Conservation (phyloP, 1,140 invertebrate species). For the Drosophila miranda region DNA sequence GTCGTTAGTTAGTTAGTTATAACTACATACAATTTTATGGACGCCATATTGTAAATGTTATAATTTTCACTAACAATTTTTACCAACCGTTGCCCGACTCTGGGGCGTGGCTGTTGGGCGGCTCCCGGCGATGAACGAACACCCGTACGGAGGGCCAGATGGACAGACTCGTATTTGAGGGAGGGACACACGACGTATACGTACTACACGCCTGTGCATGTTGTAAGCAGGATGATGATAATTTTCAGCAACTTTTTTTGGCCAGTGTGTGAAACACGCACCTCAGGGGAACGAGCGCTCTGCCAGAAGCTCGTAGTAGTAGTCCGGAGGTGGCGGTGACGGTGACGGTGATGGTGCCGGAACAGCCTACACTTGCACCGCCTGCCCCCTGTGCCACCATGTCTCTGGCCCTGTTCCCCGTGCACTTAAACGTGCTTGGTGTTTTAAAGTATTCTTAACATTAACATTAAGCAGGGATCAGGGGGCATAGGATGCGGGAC, state of each 20-base stretch:
- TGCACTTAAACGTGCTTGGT: slow-evolving; percentile 74
- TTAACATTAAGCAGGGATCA: slow-evolving; percentile 20
- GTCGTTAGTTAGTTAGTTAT: slow-evolving; percentile 79
- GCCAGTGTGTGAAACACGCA: slow-evolving; percentile 36
- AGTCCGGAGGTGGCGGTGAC: background rate
- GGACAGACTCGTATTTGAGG: too few relatives aligned
- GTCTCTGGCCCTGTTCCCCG: slow-evolving; percentile 16
- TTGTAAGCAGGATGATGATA: slow-evolving; percentile 54
- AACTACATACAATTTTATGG: slow-evolving; percentile 79
- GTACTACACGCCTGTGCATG: too few relatives aligned
- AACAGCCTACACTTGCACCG: slow-evolving; percentile 36
- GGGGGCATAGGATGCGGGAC: background rate
- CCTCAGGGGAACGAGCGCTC: slow-evolving; percentile 15
- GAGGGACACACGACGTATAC: too few relatives aligned
- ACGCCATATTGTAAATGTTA: slow-evolving; percentile 77
- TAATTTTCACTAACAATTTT: slow-evolving; percentile 79
- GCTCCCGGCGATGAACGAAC: slow-evolving; percentile 28
- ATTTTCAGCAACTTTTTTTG: slow-evolving; percentile 75
- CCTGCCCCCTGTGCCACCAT: background rate
- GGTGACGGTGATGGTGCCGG: background rate
- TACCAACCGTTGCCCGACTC: slow-evolving; percentile 19
- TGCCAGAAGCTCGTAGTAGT: background rate
- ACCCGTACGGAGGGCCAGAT: background rate
- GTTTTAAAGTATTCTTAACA: slow-evolving; percentile 68
- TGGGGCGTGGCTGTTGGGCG: slow-evolving; percentile 5